phyloP scores from a whole-genome alignment of 2,888 invertebrate genomes.

The Hymenopus coronatus region DNA sequence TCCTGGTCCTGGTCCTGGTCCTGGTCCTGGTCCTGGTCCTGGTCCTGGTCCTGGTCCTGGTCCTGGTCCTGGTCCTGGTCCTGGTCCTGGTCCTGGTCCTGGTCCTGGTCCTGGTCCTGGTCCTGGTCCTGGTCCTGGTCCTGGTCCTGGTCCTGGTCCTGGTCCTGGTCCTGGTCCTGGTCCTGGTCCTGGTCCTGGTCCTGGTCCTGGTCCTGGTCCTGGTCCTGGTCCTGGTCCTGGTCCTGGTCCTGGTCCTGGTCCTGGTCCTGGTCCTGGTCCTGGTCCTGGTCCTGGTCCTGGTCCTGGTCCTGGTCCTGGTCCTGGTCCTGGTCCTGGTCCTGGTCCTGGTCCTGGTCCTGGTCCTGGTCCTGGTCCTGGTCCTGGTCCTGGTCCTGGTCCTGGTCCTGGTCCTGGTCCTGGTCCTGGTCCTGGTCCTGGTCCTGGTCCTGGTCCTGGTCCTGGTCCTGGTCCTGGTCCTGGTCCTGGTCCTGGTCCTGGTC shows the following conservation, averaged over 20 bases:
- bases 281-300: conserved; percentile 8
- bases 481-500: conserved; percentile 8
- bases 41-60: conserved; percentile 7
- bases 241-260: conserved; percentile 7
- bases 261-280: conserved; percentile 8
- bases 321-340: conserved; percentile 8
- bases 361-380: conserved; percentile 8
- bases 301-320: conserved; percentile 8
- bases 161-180: conserved; percentile 8
- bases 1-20: conserved; percentile 8
- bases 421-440: conserved; percentile 7
- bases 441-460: conserved; percentile 8
- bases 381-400: conserved; percentile 8
- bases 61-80: conserved; percentile 7
- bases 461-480: conserved; percentile 8
- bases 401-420: conserved; percentile 7
- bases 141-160: conserved; percentile 8
- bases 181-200: conserved; percentile 8
- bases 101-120: conserved; percentile 8
- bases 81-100: conserved; percentile 8
- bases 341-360: conserved; percentile 8
- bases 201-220: conserved; percentile 8
- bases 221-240: conserved; percentile 7
- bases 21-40: conserved; percentile 8
- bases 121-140: conserved; percentile 8